Evolutionary conservation across 1,140 invertebrate species (phyloP).

Genomic region (Cyphomyrmex costatus): DNA sequence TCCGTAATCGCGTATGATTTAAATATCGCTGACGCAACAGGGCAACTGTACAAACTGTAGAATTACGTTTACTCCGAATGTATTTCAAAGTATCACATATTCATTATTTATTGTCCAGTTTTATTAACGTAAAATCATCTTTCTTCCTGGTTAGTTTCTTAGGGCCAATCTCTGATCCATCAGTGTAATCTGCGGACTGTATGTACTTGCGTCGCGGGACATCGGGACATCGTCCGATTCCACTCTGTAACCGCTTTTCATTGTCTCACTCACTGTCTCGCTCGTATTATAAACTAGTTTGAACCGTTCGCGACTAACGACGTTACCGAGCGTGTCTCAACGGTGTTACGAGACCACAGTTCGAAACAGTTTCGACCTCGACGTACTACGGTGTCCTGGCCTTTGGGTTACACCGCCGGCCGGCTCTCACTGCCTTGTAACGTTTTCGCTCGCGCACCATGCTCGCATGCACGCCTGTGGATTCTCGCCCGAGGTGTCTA

Average conservation of each 20-base stretch:
- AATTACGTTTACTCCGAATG: not conserved
- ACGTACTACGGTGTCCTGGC: constrained; percentile 47
- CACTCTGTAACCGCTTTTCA: constrained; percentile 54
- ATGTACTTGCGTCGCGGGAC: constrained; percentile 23
- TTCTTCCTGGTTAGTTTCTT: constrained; percentile 8
- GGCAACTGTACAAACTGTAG: constrained; percentile 73
- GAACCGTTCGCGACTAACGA: constrained; percentile 78
- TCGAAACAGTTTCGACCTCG: constrained; percentile 72
- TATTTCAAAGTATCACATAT: constrained; percentile 64
- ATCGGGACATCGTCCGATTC: constrained; percentile 31
- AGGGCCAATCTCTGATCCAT: constrained; percentile 21
- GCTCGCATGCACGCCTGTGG: constrained; percentile 14
- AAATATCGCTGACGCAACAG: constrained; percentile 36
- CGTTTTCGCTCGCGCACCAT: constrained; percentile 5
- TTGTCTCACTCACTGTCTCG: constrained; percentile 42
- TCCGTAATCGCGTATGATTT: constrained; percentile 47
- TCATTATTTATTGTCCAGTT: constrained; percentile 82
- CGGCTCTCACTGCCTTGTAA: constrained; percentile 2
- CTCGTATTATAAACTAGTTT: constrained; percentile 80
- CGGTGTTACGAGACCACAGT: constrained; percentile 68
- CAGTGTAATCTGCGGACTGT: constrained; percentile 3
- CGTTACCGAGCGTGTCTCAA: constrained; percentile 73
- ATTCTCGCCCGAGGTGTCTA: constrained; percentile 15
- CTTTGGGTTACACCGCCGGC: constrained; percentile 61
- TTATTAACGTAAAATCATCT: constrained; percentile 72